phyloP scores from a whole-genome alignment of 2,113 vertebrate genomes.

The Oryzias curvinotus region DNA sequence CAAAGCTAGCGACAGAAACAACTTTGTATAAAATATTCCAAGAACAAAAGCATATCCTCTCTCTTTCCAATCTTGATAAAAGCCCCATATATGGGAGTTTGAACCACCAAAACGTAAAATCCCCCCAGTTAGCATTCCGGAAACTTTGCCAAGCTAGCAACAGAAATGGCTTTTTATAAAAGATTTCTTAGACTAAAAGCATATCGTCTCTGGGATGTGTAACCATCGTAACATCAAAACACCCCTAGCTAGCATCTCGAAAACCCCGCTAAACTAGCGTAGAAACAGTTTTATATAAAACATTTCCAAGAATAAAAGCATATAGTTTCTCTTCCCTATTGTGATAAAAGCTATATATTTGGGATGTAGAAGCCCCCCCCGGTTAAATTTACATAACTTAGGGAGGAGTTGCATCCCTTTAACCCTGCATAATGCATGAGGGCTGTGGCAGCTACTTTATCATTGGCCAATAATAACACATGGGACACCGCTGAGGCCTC shows the following conservation, averaged over 20 bases:
- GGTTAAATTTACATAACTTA: slow-evolving; percentile 73
- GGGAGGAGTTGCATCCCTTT: slow-evolving; percentile 51
- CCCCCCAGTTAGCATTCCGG: no score
- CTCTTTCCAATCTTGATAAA: slow-evolving; percentile 1
- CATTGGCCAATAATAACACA: slow-evolving; percentile 69
- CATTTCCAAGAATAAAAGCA: slow-evolving; percentile 3
- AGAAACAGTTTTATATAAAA: neutral
- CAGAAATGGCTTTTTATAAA: neutral
- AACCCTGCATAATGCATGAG: slow-evolving; percentile 78
- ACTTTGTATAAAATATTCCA: neutral
- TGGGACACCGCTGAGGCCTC: slow-evolving; percentile 52
- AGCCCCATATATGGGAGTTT: neutral
- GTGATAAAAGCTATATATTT: neutral
- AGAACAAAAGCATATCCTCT: slow-evolving; percentile 5
- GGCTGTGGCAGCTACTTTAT: slow-evolving; percentile 73
- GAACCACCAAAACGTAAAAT: no score
- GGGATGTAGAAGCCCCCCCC: slow-evolving; percentile 8
- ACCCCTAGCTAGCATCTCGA: no score
- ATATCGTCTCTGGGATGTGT: no score
- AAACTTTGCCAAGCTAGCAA: no score
- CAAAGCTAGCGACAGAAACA: neutral
- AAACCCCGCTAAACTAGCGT: neutral
- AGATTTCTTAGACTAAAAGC: no score
- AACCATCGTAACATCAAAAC: no score
- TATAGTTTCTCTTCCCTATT: slow-evolving; percentile 6